phyloP scores from a whole-genome alignment of 2,888 invertebrate genomes.

The Pristionchus arcanus region DNA sequence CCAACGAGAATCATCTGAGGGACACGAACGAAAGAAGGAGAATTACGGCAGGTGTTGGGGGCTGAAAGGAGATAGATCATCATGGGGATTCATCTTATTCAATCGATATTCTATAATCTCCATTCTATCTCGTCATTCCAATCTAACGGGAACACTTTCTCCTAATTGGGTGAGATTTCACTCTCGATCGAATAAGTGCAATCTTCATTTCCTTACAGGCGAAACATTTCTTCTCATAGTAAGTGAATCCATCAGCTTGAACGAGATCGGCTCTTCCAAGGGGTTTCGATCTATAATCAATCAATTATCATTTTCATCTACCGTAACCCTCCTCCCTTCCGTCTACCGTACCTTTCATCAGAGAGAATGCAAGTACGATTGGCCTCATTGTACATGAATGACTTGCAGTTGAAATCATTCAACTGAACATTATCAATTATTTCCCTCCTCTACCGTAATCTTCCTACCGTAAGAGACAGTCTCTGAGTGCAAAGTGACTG shows the following conservation, averaged over 20 bases:
- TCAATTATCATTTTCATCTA: background rate
- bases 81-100: background rate
- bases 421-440: conserved; percentile 58
- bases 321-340: background rate
- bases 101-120: conserved; percentile 1
- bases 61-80: conserved; percentile 63
- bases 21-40: conserved; percentile 77
- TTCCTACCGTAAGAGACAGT: conserved; percentile 70
- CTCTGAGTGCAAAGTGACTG: conserved; percentile 77
- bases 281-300: conserved; percentile 67
- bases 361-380: conserved; percentile 75
- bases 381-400: conserved; percentile 78
- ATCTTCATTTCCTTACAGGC: conserved; percentile 68
- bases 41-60: conserved; percentile 77
- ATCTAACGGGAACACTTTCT: conserved; percentile 48
- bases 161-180: conserved; percentile 38
- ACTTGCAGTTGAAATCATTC: conserved; percentile 79
- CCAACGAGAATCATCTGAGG: conserved; percentile 79
- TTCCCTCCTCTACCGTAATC: background rate
- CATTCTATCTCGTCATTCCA: background rate
- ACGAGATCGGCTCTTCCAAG: conserved; percentile 76
- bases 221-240: conserved; percentile 79
- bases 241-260: conserved; percentile 73
- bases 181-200: conserved; percentile 20
- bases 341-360: conserved; percentile 71